Base-by-base conservation (phyloP, 2,113 vertebrate genomes). In the human (Homo sapiens) region DNA sequence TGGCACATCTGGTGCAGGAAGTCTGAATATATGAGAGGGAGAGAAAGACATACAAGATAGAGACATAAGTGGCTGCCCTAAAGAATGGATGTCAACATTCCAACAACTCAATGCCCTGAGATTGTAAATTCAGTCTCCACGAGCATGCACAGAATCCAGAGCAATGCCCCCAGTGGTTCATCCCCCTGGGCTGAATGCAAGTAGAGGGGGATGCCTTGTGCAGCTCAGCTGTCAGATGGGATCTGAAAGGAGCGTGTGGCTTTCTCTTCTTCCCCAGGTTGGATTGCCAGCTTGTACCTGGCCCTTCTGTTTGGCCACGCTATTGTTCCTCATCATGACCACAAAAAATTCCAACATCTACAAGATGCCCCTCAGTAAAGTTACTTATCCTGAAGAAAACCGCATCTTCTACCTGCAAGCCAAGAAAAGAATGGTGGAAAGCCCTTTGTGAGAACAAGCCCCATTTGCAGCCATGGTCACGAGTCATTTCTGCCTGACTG, bases 331-430 rank as follows among this genome's bases (percentile, higher is more conserved):
- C 87, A 98, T 99, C 72, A 70, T 99, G 96, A 99, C 98, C 92
- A 99, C 99, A 0, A 99, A 98, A 64, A 98, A 98, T 48, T 96
- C 99, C 3, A 98, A 59, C 18, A 99, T 99, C 96, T 99, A 99
- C 98, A 99, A 98, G 97, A 97, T 99, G 78, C 99, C 99, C 0
- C 98, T 99, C 81, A 98, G 99, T 96, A 99, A 99, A 98, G 99
- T 99, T 95, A 99, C 98, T 14, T 99, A 99, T 79, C 99, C 99
- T 0, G 99, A 99, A 98, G 99, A 99, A 98, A 99, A 99, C 94
- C 98, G 99, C 90, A 82, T 96, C 59, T 99, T 98, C 97, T 99
- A 99, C 80, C 92, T 98, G 32, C 97, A 96, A 59, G 84, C 89
- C 84, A 98, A 95, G 94, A 98, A 80, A 86, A 94, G 87, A 40